A percentile compares a stretch with the other conserved stretches of the same genome.
These are phyloP conservation scores for Arenaria interpres DNA, from an alignment of 2,113 vertebrate genomes.

Conservation along the genomic window DNA sequence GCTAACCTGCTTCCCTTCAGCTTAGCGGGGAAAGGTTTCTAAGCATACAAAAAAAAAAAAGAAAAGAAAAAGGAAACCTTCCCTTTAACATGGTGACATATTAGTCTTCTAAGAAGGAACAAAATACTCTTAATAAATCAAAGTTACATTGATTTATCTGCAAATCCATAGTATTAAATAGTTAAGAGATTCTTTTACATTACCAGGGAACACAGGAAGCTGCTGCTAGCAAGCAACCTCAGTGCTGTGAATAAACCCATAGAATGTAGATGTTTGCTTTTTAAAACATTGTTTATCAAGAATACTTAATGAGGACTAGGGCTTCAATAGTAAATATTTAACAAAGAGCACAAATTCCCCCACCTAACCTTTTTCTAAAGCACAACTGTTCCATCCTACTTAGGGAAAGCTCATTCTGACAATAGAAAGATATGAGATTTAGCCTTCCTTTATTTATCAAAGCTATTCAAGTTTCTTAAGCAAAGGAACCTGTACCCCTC, in stretches of 20 bases:
- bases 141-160: slow-evolving; percentile 29
- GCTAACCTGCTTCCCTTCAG: background rate
- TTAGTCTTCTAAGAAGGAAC: background rate
- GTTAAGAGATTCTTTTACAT: slow-evolving; percentile 28
- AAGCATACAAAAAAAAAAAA: background rate
- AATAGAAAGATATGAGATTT: background rate
- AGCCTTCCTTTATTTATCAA: background rate
- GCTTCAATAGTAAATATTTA: slow-evolving; percentile 57
- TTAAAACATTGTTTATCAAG: slow-evolving; percentile 48
- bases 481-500: background rate
- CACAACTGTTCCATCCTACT: background rate
- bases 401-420: background rate
- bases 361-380: background rate
- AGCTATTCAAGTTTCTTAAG: background rate
- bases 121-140: slow-evolving; percentile 4
- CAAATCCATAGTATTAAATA: background rate
- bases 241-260: slow-evolving; percentile 38
- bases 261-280: slow-evolving; percentile 58
- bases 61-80: background rate
- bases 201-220: slow-evolving; percentile 47
- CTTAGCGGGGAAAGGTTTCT: background rate
- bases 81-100: background rate
- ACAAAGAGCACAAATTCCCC: slow-evolving; percentile 16
- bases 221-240: background rate
- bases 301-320: slow-evolving; percentile 41